A percentile compares a stretch with the other conserved stretches of the same genome.
These are phyloP conservation scores for Chlorospingus flavigularis DNA, from an alignment of 2,797 vertebrate genomes.

Conservation along the genomic window DNA sequence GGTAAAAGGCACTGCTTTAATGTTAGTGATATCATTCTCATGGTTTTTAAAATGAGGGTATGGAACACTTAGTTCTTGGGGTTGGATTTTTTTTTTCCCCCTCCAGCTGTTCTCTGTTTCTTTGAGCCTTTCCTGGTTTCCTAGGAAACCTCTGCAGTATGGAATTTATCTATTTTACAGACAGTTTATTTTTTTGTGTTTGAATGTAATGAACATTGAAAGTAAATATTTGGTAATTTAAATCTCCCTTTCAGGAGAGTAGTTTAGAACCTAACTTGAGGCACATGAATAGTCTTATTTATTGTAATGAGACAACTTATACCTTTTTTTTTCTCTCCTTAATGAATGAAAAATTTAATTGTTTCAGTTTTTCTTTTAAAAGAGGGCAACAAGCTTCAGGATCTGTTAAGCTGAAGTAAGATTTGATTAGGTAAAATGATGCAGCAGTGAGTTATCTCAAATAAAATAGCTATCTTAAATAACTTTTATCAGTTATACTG, in stretches of 20 bases:
- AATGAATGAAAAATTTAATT: not conserved
- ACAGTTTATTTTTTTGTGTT: not conserved
- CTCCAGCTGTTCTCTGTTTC: constrained; percentile 3
- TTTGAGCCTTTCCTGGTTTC: not conserved
- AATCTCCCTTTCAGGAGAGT: not conserved
- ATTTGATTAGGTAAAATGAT: not conserved
- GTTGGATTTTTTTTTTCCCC: not conserved
- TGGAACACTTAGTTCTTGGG: not conserved
- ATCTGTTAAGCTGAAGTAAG: not conserved
- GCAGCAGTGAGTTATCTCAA: not conserved
- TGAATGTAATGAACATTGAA: not conserved
- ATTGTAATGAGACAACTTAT: not conserved
- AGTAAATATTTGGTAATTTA: constrained; percentile 24
- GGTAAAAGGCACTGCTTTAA: not conserved
- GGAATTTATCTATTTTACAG: constrained; percentile 8
- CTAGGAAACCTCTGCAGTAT: not conserved
- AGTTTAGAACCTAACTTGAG: not conserved
- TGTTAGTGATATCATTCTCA: not conserved
- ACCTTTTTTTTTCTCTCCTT: not conserved
- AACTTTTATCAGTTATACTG: not conserved
- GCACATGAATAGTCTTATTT: not conserved
- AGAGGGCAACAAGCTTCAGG: not conserved
- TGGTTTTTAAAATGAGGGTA: not conserved
- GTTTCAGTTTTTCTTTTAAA: not conserved
- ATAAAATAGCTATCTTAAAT: not conserved